A percentile compares a stretch with the other conserved stretches of the same genome.
Evolutionary conservation across 2,797 vertebrate species (phyloP).

Genomic region (Pseudochirops cupreus): DNA sequence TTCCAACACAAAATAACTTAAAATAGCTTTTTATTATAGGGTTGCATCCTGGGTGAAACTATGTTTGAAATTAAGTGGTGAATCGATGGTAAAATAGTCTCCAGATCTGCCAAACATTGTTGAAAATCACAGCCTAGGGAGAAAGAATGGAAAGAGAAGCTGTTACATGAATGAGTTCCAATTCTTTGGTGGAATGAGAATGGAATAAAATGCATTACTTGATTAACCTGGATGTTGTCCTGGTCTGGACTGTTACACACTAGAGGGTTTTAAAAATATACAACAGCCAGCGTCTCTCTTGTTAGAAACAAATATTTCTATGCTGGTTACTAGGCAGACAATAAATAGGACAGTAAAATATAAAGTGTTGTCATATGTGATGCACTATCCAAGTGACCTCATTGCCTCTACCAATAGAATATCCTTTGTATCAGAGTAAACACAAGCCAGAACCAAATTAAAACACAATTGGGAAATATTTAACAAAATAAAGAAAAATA

Average conservation of each 20-base stretch:
- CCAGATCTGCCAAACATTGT: neutral
- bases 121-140: conserved; percentile 9
- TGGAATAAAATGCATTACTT: conserved; percentile 36
- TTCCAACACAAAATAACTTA: conserved; percentile 41
- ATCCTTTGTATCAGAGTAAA: too few species aligned
- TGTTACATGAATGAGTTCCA: conserved; percentile 36
- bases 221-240: conserved; percentile 39
- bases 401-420: too few species aligned
- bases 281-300: conserved; percentile 8
- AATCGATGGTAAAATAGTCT: conserved; percentile 12
- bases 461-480: too few species aligned
- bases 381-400: too few species aligned
- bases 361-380: too few species aligned
- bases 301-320: conserved; percentile 43
- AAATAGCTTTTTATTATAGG: conserved; percentile 58
- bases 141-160: neutral
- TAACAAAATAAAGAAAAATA: too few species aligned
- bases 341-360: neutral
- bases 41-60: neutral
- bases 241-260: conserved; percentile 17
- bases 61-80: conserved; percentile 52
- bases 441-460: too few species aligned
- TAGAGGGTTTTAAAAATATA: conserved; percentile 28
- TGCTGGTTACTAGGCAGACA: conserved; percentile 16
- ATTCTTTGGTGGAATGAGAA: conserved; percentile 19